Percentiles rank a stretch among this genome's conserved stretches.
Conservation (phyloP, 2,797 vertebrate genomes). For the Sylvia borin region DNA sequence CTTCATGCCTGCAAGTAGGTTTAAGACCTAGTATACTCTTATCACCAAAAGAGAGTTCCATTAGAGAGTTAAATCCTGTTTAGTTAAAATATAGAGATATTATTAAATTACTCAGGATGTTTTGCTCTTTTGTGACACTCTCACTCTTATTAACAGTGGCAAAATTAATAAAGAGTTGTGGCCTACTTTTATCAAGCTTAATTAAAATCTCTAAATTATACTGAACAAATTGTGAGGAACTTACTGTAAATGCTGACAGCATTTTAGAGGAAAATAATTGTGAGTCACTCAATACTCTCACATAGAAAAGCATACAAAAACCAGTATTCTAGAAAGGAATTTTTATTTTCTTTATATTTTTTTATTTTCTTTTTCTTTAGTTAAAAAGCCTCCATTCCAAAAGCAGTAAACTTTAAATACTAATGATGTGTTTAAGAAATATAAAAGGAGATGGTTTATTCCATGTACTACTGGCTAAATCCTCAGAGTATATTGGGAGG, state of each 20-base stretch:
- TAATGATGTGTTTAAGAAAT: neutral
- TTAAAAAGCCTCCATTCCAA: neutral
- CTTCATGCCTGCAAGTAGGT: neutral
- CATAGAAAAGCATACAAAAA: neutral
- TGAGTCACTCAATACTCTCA: neutral
- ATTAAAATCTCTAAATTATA: slow-evolving; percentile 14
- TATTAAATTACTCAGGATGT: neutral
- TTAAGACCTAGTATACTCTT: neutral
- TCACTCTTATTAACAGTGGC: neutral
- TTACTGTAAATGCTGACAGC: neutral
- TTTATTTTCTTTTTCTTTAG: neutral
- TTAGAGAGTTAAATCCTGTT: neutral
- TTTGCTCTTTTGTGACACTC: neutral
- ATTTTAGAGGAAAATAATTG: neutral
- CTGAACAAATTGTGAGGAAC: neutral
- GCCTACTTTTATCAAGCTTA: neutral
- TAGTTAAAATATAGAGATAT: neutral
- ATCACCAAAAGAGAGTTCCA: neutral
- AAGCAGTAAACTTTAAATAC: neutral
- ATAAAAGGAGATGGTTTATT: neutral
- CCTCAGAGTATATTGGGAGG: neutral
- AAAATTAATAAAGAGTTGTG: slow-evolving; percentile 18
- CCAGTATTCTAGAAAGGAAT: neutral
- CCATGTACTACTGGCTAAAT: neutral
- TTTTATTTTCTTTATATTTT: neutral